A percentile compares a stretch with the other conserved stretches of the same genome.
These are phyloP conservation scores for Pyxicephalus adspersus DNA, from an alignment of 2,113 vertebrate genomes.

Conservation along the genomic window DNA sequence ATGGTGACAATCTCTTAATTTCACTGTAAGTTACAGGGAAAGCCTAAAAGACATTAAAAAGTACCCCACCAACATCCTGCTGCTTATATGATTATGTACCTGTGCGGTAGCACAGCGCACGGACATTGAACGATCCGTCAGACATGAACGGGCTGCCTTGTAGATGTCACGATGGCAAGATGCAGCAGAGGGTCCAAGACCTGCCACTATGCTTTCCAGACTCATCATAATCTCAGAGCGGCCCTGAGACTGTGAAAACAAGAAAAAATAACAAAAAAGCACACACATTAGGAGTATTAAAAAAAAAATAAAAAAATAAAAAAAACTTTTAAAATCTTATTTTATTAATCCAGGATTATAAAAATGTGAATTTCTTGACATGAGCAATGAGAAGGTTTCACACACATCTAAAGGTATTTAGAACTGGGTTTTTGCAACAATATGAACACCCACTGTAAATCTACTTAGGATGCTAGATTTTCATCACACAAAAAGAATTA, in stretches of 20 bases:
- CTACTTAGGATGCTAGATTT: no score
- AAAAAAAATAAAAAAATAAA: conserved; percentile 21
- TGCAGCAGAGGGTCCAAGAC: conserved; percentile 78
- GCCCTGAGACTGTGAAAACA: conserved; percentile 86
- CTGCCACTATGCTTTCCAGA: conserved; percentile 84
- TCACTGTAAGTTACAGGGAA: no score
- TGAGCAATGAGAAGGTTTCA: no score
- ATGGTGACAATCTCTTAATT: no score
- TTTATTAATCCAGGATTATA: no score
- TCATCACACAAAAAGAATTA: no score
- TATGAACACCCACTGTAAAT: no score
- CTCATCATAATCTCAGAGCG: conserved; percentile 92
- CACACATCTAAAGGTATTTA: no score
- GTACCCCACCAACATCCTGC: no score
- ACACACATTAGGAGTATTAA: not conserved
- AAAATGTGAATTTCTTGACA: no score
- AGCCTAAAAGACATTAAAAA: no score
- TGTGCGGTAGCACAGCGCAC: conserved; percentile 92
- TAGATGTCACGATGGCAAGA: conserved; percentile 91
- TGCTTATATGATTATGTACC: conserved; percentile 73
- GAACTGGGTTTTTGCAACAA: no score
- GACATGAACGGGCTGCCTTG: conserved; percentile 84
- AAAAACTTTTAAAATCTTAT: not conserved
- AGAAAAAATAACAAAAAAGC: not conserved
- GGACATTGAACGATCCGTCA: conserved; percentile 91